Conservation (phyloP, 2,113 vertebrate species). For the Gymnarchus niloticus region DNA sequence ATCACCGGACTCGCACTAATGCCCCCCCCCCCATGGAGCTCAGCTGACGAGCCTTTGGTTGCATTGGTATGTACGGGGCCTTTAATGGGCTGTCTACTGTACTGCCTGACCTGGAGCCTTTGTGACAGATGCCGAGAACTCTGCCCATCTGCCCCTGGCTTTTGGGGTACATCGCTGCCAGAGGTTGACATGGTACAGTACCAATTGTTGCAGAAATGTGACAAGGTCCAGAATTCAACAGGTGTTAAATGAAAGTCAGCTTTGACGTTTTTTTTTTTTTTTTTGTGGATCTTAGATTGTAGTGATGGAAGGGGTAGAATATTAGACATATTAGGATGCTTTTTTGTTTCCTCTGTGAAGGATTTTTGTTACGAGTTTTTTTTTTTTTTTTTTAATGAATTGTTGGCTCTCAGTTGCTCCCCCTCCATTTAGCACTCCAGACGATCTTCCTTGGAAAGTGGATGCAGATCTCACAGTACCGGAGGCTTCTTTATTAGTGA, state of each 20-base stretch:
- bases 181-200: neutral
- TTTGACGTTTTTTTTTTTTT: too few relatives aligned
- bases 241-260: slow-evolving; percentile 4
- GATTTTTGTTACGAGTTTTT: neutral
- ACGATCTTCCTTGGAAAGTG: neutral
- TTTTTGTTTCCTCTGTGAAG: neutral
- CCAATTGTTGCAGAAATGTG: neutral
- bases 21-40: neutral
- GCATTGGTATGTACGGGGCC: slow-evolving; percentile 2
- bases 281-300: neutral
- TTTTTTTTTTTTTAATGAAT: neutral
- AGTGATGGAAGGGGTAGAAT: too few relatives aligned
- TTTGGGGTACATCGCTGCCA: neutral
- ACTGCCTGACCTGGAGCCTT: slow-evolving; percentile 32
- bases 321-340: too few relatives aligned
- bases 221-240: neutral
- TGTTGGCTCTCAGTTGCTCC: neutral
- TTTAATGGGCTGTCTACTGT: slow-evolving; percentile 28
- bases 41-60: neutral
- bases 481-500: neutral
- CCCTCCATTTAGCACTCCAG: neutral
- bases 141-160: neutral
- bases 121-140: slow-evolving; percentile 41
- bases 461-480: neutral
- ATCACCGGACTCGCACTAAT: neutral